Evolutionary conservation across 1,140 invertebrate species (phyloP), one percentile per base, ranked within the genome.

Genomic region (Zaprionus ghesquierei): DNA sequence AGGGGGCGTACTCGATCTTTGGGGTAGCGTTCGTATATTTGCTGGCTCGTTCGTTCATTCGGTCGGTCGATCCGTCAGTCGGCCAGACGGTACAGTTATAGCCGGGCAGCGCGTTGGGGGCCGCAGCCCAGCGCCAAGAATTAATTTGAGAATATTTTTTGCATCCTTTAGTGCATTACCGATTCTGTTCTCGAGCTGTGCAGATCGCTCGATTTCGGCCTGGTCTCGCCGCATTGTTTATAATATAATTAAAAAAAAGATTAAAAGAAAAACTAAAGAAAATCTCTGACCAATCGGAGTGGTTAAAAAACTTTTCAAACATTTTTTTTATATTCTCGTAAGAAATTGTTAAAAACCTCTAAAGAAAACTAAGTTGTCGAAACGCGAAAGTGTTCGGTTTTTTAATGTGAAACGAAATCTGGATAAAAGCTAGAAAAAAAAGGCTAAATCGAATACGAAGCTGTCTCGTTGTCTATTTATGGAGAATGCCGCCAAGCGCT

Each of bases 91-190:
- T 80, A 80, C 77, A 80, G 77, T 85, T 79, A 72, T 72, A 81
- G 44, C 75, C 63, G 53, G 55, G 69, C 66, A 31, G 13, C 49
- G 49, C 49, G 49, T 51, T 51, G 49, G 23, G 23, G 49, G 49
- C 22, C 22, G 27, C 66, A 33, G 41, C 23, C 46, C 22, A 63
- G 38, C 59, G 60, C 60, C 68, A 72, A 72, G 69, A 72, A 72
- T 72, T 72, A 72, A 72, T 72, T 90, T 84, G 84, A 90, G 89
- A 90, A 81, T 87, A 89, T 90, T 90, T 89, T 87, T 90, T 90
- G 89, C 89, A 90, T 90, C 89, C 89, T 90, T 89, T 90, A 90
- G 89, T 90, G 89, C 89, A 90, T 90, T 90, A 79, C 89, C 85
- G 89, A 81, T 90, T 90, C 78, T 85, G 89, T 89, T 84, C 75